These are phyloP conservation scores for Ophthalmolycus amberensis DNA, from an alignment of 2,113 vertebrate species.

Conservation along the genomic window DNA sequence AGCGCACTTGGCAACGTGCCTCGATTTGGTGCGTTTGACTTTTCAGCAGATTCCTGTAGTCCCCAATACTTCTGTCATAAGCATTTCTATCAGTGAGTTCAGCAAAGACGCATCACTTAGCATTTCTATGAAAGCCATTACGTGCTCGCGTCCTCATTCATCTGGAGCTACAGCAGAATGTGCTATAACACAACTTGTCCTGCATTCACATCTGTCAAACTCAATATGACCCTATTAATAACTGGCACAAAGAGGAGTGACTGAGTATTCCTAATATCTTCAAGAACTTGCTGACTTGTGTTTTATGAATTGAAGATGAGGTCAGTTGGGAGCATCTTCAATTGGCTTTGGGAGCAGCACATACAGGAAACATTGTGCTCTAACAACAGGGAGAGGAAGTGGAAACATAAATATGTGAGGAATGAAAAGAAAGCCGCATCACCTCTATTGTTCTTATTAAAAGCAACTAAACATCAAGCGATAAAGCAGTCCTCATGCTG, in stretches of 20 bases:
- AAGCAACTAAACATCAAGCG: slow-evolving; percentile 53
- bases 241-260: slow-evolving; percentile 7
- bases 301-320: slow-evolving; percentile 49
- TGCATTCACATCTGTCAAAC: slow-evolving; percentile 47
- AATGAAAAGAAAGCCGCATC: neutral
- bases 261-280: slow-evolving; percentile 11
- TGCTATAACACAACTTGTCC: slow-evolving; percentile 20
- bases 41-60: slow-evolving; percentile 15
- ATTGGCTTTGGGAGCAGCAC: slow-evolving; percentile 14
- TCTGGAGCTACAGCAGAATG: slow-evolving; percentile 42
- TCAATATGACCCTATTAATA: slow-evolving; percentile 49
- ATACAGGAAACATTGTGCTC: neutral
- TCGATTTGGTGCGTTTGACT: slow-evolving; percentile 8
- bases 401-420: slow-evolving; percentile 27
- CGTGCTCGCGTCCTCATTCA: slow-evolving; percentile 3
- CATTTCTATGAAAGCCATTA: slow-evolving; percentile 38
- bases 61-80: neutral
- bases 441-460: slow-evolving; percentile 48
- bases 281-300: slow-evolving; percentile 36
- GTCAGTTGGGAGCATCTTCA: slow-evolving; percentile 21
- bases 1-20: slow-evolving; percentile 5
- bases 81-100: slow-evolving; percentile 23
- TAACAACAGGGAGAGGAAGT: slow-evolving; percentile 4
- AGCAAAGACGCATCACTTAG: slow-evolving; percentile 36
- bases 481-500: slow-evolving; percentile 49